Conservation (phyloP, 1,140 invertebrate genomes). For the Musca domestica region DNA sequence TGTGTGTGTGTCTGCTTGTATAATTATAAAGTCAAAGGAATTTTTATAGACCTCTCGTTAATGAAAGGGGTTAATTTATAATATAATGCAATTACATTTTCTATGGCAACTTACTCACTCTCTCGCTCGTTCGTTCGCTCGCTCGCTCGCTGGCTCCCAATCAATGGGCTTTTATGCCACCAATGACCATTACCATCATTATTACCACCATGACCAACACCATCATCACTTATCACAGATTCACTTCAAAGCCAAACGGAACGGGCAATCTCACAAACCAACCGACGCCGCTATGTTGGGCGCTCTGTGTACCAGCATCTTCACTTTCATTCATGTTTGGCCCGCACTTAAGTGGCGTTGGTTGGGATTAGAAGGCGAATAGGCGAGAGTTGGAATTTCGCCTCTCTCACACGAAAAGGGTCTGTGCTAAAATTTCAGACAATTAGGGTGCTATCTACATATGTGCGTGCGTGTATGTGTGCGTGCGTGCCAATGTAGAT, state of each 20-base stretch:
- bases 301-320: too few species aligned
- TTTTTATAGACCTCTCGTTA: neutral
- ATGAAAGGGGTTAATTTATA: too few species aligned
- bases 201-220: too few species aligned
- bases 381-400: too few species aligned
- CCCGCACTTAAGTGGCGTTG: neutral
- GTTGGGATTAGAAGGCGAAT: too few species aligned
- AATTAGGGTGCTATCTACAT: slow-evolving; percentile 3
- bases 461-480: too few species aligned
- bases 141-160: too few species aligned
- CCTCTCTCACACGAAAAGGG: neutral
- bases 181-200: too few species aligned
- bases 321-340: neutral
- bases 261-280: neutral
- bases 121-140: too few species aligned
- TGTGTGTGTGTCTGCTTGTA: neutral
- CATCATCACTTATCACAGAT: slow-evolving; percentile 3
- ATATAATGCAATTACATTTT: too few species aligned
- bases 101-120: neutral
- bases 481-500: too few species aligned
- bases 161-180: too few species aligned
- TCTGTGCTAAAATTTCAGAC: slow-evolving; percentile 11
- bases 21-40: slow-evolving; percentile 4
- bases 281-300: neutral
- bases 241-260: slow-evolving; percentile 12